These are phyloP conservation scores for Allophyes oxyacanthae DNA, from an alignment of 2,888 invertebrate genomes.

Conservation along the genomic window DNA sequence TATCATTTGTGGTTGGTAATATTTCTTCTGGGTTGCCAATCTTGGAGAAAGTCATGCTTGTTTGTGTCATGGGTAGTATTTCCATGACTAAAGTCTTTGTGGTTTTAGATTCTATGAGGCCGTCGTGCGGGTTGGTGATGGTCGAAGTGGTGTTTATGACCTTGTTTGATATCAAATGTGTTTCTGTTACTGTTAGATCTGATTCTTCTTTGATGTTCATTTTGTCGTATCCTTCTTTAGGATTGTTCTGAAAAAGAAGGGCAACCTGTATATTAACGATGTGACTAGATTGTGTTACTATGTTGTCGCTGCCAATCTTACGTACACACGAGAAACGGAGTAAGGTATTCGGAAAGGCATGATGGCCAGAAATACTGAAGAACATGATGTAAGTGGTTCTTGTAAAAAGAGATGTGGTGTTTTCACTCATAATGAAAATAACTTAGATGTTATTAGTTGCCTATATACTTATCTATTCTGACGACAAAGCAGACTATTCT, in stretches of 20 bases:
- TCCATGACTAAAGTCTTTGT: constrained; percentile 82
- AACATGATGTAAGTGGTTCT: no score
- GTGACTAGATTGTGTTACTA: no score
- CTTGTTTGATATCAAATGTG: constrained; percentile 81
- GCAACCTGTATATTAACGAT: not conserved
- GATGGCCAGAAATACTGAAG: no score
- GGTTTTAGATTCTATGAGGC: constrained; percentile 74
- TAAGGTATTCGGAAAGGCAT: no score
- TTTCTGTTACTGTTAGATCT: constrained; percentile 76
- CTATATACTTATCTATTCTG: no score
- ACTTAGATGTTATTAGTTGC: no score
- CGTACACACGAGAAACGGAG: no score
- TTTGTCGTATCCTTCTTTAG: constrained; percentile 60
- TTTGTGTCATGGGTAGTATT: constrained; percentile 71
- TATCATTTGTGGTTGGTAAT: constrained; percentile 68
- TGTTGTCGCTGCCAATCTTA: no score
- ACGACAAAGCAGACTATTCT: no score
- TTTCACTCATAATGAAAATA: no score
- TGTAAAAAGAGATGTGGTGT: no score
- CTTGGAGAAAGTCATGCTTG: constrained; percentile 57
- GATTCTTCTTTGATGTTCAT: constrained; percentile 73
- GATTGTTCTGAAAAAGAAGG: constrained; percentile 59
- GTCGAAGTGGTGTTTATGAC: constrained; percentile 79
- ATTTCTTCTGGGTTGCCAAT: constrained; percentile 79
- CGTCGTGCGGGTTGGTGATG: constrained; percentile 72